phyloP scores from a whole-genome alignment of 1,140 invertebrate species.

The Hirudo medicinalis region DNA sequence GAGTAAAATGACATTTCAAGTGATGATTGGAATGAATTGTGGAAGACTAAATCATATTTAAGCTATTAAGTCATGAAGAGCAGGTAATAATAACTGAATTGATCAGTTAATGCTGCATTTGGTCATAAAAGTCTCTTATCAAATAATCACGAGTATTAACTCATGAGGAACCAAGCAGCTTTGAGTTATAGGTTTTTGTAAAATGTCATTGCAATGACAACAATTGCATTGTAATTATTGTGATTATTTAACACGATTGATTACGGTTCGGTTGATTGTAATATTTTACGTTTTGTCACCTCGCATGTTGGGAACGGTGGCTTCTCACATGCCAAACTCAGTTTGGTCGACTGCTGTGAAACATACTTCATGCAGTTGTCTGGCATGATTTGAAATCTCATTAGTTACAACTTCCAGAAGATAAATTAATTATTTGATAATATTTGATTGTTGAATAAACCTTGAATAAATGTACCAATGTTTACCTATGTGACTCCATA shows the following conservation, averaged over 20 bases:
- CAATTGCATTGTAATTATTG: no score
- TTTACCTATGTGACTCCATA: background rate
- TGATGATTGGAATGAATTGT: no score
- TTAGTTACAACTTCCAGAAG: background rate
- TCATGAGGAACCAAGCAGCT: background rate
- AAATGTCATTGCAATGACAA: background rate
- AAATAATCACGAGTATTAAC: background rate
- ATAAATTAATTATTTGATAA: background rate
- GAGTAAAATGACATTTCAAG: no score
- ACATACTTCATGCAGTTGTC: constrained; percentile 1
- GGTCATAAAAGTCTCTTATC: background rate
- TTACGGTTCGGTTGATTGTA: no score
- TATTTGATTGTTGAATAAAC: background rate
- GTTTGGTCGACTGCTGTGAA: background rate
- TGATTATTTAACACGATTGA: background rate
- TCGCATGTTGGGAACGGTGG: background rate
- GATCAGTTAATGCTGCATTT: background rate
- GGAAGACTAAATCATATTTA: no score
- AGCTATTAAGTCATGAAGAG: no score
- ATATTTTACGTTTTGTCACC: background rate
- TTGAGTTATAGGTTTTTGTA: background rate
- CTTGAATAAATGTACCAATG: background rate
- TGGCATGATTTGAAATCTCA: background rate
- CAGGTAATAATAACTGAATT: no score
- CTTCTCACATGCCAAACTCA: background rate